Percentiles rank a stretch among this genome's conserved stretches.
phyloP scores from a whole-genome alignment of 1,140 invertebrate genomes.

The Acromyrmex echinatior region DNA sequence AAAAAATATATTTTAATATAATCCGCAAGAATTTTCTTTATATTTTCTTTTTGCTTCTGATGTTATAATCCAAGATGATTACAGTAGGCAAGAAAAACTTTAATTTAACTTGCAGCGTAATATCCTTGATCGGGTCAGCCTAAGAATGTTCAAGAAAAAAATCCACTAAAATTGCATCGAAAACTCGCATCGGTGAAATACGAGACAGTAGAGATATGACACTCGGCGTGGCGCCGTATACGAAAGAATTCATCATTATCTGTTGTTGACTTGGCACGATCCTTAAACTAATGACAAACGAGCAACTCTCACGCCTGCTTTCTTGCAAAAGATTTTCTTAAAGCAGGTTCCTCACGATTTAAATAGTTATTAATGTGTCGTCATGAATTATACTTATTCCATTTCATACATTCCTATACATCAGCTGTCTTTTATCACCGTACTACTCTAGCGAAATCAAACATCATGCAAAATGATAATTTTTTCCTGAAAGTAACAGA shows the following conservation, averaged over 20 bases:
- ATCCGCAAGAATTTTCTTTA: too few relatives aligned
- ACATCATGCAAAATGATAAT: too few relatives aligned
- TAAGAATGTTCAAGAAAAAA: too few relatives aligned
- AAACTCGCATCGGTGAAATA: not conserved
- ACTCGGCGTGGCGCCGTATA: not conserved
- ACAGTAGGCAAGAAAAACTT: too few relatives aligned
- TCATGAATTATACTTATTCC: not conserved
- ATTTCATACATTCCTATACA: too few relatives aligned
- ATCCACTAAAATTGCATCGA: not conserved
- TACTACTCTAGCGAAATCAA: not conserved
- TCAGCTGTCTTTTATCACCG: not conserved
- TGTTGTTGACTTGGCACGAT: slow-evolving; percentile 14
- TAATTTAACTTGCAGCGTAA: not conserved
- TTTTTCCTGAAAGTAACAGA: too few relatives aligned
- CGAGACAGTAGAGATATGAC: not conserved
- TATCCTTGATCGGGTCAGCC: not conserved
- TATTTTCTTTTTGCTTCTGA: too few relatives aligned
- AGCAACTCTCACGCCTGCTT: not conserved
- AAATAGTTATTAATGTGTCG: not conserved
- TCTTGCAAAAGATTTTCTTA: too few relatives aligned
- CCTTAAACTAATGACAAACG: not conserved
- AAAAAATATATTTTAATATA: too few relatives aligned
- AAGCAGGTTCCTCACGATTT: not conserved
- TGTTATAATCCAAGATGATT: too few relatives aligned
- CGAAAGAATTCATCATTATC: slow-evolving; percentile 23